Percentiles rank a stretch among this genome's conserved stretches.
These are phyloP conservation scores for Phyllotreta cruciferae DNA, from an alignment of 2,888 invertebrate species.

Conservation along the genomic window DNA sequence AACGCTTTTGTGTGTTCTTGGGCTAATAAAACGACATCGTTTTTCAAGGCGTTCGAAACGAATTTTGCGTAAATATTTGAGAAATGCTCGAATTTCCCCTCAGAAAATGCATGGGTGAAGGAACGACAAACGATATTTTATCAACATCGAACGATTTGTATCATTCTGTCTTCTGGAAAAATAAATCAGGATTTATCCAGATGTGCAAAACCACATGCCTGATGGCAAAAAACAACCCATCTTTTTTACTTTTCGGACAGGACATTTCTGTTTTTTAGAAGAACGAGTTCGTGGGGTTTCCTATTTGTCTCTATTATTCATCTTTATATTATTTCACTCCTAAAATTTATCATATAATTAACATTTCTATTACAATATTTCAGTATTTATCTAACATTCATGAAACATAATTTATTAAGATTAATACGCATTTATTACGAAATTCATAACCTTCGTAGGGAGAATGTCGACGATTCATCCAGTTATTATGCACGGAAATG, in stretches of 20 bases:
- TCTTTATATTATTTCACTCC: neutral
- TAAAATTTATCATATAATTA: neutral
- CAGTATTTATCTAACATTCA: too few species aligned
- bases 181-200: conserved; percentile 17
- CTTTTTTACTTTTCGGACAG: conserved; percentile 12
- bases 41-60: neutral
- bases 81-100: conserved; percentile 3
- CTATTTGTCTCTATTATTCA: neutral
- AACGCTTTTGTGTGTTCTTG: too few species aligned
- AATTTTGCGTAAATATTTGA: conserved; percentile 8
- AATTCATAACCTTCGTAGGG: too few species aligned
- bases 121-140: conserved; percentile 15
- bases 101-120: neutral
- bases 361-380: neutral
- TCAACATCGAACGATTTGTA: conserved; percentile 1
- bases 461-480: too few species aligned
- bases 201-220: neutral
- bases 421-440: too few species aligned
- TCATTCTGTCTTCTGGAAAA: conserved; percentile 11
- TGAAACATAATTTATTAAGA: too few species aligned
- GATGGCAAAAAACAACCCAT: conserved; percentile 4
- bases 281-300: conserved; percentile 3
- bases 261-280: conserved; percentile 14
- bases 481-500: too few species aligned
- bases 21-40: too few species aligned